A percentile compares a stretch with the other conserved stretches of the same genome.
These are phyloP conservation scores for Macquaria australasica DNA, from an alignment of 2,113 vertebrate genomes.

Conservation along the genomic window DNA sequence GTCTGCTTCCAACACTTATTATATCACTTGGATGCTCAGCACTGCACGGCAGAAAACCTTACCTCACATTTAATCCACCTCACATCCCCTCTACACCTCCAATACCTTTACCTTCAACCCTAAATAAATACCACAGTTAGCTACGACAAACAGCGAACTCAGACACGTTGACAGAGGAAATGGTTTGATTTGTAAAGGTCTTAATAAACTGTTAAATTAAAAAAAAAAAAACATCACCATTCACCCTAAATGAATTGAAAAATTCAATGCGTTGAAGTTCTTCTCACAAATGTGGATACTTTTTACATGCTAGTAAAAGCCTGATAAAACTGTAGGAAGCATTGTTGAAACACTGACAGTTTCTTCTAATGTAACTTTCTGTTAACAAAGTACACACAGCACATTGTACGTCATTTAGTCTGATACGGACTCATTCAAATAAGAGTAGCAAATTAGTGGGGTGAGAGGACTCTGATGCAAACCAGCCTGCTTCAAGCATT, in stretches of 20 bases:
- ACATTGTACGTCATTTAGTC: constrained; percentile 7
- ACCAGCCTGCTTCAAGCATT: background rate
- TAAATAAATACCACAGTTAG: constrained; percentile 29
- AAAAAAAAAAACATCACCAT: too few relatives aligned
- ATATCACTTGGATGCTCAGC: constrained; percentile 62
- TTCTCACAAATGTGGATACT: background rate
- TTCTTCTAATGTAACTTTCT: constrained; percentile 2
- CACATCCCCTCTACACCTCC: constrained; percentile 23
- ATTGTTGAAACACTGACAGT: background rate
- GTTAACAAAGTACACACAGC: background rate
- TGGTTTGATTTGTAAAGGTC: background rate
- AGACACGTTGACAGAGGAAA: background rate
- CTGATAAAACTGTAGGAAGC: background rate
- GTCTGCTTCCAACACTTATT: constrained; percentile 64
- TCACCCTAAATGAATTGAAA: background rate
- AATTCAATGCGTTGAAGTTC: background rate
- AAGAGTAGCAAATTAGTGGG: background rate
- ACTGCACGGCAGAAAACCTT: constrained; percentile 54
- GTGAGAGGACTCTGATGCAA: constrained; percentile 26
- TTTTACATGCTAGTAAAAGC: constrained; percentile 1
- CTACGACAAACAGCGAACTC: constrained; percentile 4
- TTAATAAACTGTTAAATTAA: background rate
- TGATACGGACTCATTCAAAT: constrained; percentile 14
- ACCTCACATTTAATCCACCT: constrained; percentile 63
- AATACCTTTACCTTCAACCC: constrained; percentile 19